Evolutionary conservation across 2,113 vertebrate genomes (phyloP).

Genomic region (Phodopus roborovskii): DNA sequence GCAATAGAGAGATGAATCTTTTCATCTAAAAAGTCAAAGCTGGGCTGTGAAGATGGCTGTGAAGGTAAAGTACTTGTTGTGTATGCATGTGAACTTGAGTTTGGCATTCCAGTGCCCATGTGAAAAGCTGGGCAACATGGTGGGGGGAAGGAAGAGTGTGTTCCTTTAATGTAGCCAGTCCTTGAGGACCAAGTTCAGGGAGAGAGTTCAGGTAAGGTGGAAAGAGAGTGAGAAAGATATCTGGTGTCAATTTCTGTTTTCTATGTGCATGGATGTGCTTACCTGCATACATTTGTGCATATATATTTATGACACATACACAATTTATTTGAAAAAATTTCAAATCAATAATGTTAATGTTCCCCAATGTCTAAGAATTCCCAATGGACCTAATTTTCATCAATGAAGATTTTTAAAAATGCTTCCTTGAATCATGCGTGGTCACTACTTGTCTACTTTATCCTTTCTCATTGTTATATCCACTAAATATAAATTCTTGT

Average conservation of each 20-base stretch:
- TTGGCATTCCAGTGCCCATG: not conserved
- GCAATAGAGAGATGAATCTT: not conserved
- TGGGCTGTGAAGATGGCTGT: not conserved
- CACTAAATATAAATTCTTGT: conserved; percentile 42
- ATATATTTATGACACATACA: not conserved
- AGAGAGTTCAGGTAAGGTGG: not conserved
- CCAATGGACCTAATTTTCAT: conserved; percentile 5
- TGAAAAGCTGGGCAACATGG: not conserved
- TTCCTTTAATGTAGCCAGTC: not conserved
- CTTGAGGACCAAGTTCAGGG: not conserved
- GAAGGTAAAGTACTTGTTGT: not conserved
- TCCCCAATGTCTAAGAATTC: not conserved
- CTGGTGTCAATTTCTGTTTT: not conserved
- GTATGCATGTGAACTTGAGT: not conserved
- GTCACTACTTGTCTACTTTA: not conserved
- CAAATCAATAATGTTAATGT: not conserved
- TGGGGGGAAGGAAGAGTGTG: not conserved
- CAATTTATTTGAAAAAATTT: not conserved
- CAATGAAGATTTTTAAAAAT: conserved; percentile 21
- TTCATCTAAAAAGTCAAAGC: too few relatives aligned
- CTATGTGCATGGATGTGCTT: not conserved
- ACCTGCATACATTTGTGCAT: not conserved
- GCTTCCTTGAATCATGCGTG: conserved; percentile 42
- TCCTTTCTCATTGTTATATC: not conserved
- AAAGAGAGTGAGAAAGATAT: not conserved